Percentiles rank a stretch among this genome's conserved stretches.
These are phyloP conservation scores for Cryptoblepharus egeriae DNA, from an alignment of 2,797 vertebrate species.

Conservation along the genomic window DNA sequence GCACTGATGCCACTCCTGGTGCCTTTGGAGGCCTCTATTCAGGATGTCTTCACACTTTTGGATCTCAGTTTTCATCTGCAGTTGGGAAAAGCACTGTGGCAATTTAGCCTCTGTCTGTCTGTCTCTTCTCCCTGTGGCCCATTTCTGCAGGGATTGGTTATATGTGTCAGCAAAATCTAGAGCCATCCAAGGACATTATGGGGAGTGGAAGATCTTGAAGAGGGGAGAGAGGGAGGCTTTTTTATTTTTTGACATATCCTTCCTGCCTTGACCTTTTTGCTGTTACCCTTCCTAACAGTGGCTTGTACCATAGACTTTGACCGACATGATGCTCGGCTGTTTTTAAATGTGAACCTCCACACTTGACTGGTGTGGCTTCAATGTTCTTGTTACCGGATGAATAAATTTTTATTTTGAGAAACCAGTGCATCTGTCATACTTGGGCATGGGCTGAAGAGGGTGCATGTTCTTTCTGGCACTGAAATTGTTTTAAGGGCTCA, in stretches of 20 bases:
- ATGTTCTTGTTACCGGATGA: slow-evolving; percentile 83
- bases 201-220: not conserved
- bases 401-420: slow-evolving; percentile 86
- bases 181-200: not conserved
- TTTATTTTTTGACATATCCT: not conserved
- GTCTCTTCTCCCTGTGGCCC: rapidly evolving
- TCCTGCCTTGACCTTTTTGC: not conserved
- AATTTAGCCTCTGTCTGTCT: rapidly evolving
- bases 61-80: not conserved
- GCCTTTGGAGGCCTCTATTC: slow-evolving; percentile 6
- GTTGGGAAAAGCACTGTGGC: rapidly evolving
- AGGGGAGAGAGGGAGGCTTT: not conserved
- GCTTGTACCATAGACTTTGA: slow-evolving; percentile 73
- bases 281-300: not conserved
- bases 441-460: rapidly evolving
- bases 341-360: slow-evolving; percentile 84
- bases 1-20: not conserved
- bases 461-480: rapidly evolving
- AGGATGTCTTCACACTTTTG: not conserved
- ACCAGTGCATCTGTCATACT: not conserved
- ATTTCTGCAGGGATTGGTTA: not conserved
- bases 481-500: rapidly evolving
- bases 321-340: slow-evolving; percentile 78
- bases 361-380: slow-evolving; percentile 76
- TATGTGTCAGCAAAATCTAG: not conserved